Conservation (phyloP, 2,888 invertebrate species). For the Cheilosia pagana region DNA sequence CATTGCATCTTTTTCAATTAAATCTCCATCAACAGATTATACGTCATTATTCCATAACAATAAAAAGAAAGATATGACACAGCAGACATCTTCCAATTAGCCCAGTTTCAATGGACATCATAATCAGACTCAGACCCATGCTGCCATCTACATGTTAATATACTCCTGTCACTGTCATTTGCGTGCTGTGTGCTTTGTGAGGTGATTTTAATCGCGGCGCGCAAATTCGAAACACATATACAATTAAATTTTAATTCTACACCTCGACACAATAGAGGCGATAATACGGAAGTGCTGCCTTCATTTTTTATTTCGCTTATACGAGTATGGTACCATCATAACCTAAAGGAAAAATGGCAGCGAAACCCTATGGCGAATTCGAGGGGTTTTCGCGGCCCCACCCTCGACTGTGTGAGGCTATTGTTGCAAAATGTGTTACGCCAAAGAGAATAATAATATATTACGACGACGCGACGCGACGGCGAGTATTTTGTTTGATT, state of each 20-base stretch:
- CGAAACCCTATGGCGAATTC: not conserved
- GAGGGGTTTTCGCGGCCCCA: slow-evolving; percentile 35
- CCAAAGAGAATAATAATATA: slow-evolving; percentile 31
- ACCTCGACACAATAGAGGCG: slow-evolving; percentile 52
- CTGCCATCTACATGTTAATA: slow-evolving; percentile 48
- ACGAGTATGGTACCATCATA: slow-evolving; percentile 23
- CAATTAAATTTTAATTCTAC: slow-evolving; percentile 67
- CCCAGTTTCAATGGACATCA: slow-evolving; percentile 40
- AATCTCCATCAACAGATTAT: slow-evolving; percentile 51
- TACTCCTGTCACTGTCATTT: slow-evolving; percentile 7
- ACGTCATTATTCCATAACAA: slow-evolving; percentile 44
- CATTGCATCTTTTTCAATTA: slow-evolving; percentile 39
- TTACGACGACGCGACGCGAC: not conserved
- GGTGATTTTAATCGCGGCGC: slow-evolving; percentile 43
- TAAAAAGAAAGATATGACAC: not conserved
- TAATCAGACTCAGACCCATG: slow-evolving; percentile 26
- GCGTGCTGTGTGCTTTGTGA: not conserved
- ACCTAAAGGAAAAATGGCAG: slow-evolving; percentile 1
- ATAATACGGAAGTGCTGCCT: slow-evolving; percentile 58
- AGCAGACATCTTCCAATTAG: slow-evolving; percentile 56
- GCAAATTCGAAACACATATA: slow-evolving; percentile 45
- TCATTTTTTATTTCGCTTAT: slow-evolving; percentile 13
- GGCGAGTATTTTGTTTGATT: slow-evolving; percentile 26
- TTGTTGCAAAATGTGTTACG: slow-evolving; percentile 60
- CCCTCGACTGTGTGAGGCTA: slow-evolving; percentile 19